Evolutionary conservation across 1,140 invertebrate species (phyloP), one percentile per base, ranked within the genome.

Genomic region (Lordiphosa mommai): DNA sequence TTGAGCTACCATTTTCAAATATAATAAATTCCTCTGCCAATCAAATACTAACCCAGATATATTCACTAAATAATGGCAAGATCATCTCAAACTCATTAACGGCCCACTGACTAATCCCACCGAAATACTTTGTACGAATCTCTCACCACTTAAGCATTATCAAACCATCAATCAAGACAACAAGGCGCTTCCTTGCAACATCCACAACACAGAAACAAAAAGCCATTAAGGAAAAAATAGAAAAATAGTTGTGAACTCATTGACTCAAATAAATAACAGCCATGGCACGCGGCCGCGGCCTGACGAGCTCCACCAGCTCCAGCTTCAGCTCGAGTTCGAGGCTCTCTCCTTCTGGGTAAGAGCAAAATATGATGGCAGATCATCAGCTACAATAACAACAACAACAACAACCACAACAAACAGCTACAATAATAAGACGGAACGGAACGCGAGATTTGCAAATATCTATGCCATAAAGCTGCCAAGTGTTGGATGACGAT

Each of bases 221-320:
- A 61, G 56, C 72, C 72, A 77, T 77, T 77, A 77, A 71, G 51
- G 68, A 56, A 61, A 27, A 67, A 82, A 79, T 63, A 58, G 72
- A 71, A 77, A 82, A 82, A 82, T 84, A 84, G 76, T 82, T 82
- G 77, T 82, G 76, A 82, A 82, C 76, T 84, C 76, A 82, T 82
- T 82, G 76, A 82, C 77, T 82, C 77, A 82, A 82, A 84, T 82
- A 82, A 82, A 82, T 82, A 82, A 76, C 63, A 67, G 52, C 32
- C 63, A 16, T 49, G 63, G 63, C 63, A 67, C 63, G 63, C 63
- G 63, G 63, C 63, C 17, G 51, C 1, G 43, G 58, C 63, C 9
- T 52, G 51, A 70, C 61, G 61, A 63, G 66, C 56, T 51, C 56
- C 61, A 52, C 43, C 29, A 23, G 20, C 20, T 23, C 20, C 6